Percentiles rank a stretch among this genome's conserved stretches.
These are phyloP conservation scores for Notolabrus celidotus DNA, from an alignment of 2,797 vertebrate species.

Conservation along the genomic window DNA sequence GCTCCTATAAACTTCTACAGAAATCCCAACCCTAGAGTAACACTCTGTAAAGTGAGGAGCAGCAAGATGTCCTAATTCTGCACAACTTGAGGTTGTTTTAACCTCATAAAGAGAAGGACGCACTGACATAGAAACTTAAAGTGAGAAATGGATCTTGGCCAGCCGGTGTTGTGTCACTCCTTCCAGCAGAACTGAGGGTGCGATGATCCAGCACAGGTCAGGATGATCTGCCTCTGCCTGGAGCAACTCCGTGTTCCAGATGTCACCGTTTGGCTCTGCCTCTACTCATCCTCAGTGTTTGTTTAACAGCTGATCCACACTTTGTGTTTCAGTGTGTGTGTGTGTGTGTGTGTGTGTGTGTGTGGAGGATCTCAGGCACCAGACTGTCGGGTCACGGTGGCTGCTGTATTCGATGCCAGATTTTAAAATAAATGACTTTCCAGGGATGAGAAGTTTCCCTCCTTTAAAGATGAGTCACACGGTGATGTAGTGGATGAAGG, in stretches of 20 bases:
- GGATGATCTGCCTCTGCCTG: constrained; percentile 32
- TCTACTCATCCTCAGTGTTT: constrained; percentile 20
- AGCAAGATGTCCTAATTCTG: neutral
- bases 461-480: constrained; percentile 37
- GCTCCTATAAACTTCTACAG: neutral
- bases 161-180: constrained; percentile 34
- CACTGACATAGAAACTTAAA: constrained; percentile 16
- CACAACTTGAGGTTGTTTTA: constrained; percentile 34
- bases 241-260: constrained; percentile 45
- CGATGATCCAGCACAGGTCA: constrained; percentile 39
- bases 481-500: constrained; percentile 11
- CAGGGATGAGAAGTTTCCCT: constrained; percentile 51
- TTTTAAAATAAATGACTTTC: constrained; percentile 44
- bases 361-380: constrained; percentile 20
- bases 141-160: constrained; percentile 37
- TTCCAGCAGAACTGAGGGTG: constrained; percentile 38
- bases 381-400: constrained; percentile 32
- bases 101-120: constrained; percentile 33
- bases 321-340: constrained; percentile 15
- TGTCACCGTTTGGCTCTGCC: constrained; percentile 37
- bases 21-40: neutral
- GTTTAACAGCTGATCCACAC: constrained; percentile 24
- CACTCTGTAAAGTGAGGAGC: neutral
- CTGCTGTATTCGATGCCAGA: constrained; percentile 25
- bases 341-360: constrained; percentile 13